A percentile compares a stretch with the other conserved stretches of the same genome.
These are phyloP conservation scores for Motacilla alba DNA, from an alignment of 2,113 vertebrate species.

Conservation along the genomic window DNA sequence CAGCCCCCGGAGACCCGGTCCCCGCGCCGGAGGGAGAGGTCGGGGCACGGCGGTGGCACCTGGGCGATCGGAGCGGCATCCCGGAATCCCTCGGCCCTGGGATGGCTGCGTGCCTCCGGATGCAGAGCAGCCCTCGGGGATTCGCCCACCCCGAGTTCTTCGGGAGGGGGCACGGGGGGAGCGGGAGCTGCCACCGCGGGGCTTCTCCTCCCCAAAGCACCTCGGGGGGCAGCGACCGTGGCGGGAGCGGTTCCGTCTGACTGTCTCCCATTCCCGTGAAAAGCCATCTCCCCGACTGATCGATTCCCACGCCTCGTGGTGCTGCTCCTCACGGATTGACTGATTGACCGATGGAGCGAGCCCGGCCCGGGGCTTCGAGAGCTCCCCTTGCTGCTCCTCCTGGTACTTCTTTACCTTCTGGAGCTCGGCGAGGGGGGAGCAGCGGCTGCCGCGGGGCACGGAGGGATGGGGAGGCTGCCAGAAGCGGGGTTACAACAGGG, in stretches of 20 bases:
- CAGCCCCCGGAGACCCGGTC: not conserved
- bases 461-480: rapidly evolving
- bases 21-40: not conserved
- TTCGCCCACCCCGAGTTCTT: rapidly evolving
- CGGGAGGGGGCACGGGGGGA: not conserved
- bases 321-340: not conserved
- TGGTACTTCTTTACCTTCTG: not conserved
- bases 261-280: not conserved
- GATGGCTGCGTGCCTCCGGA: rapidly evolving
- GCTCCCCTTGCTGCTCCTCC: not conserved
- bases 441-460: rapidly evolving
- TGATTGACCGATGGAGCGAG: not conserved
- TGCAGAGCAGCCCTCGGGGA: not conserved
- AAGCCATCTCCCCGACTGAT: not conserved
- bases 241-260: not conserved
- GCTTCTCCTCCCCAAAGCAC: not conserved
- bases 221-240: not conserved
- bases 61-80: rapidly evolving
- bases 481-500: not conserved
- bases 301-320: not conserved
- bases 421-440: not conserved
- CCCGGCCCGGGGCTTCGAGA: not conserved
- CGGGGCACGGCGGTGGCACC: rapidly evolving
- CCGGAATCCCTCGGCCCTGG: rapidly evolving
- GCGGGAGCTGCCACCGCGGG: not conserved